Conservation (phyloP, 1,140 invertebrate species). For the Diachasmimorpha longicaudata region DNA sequence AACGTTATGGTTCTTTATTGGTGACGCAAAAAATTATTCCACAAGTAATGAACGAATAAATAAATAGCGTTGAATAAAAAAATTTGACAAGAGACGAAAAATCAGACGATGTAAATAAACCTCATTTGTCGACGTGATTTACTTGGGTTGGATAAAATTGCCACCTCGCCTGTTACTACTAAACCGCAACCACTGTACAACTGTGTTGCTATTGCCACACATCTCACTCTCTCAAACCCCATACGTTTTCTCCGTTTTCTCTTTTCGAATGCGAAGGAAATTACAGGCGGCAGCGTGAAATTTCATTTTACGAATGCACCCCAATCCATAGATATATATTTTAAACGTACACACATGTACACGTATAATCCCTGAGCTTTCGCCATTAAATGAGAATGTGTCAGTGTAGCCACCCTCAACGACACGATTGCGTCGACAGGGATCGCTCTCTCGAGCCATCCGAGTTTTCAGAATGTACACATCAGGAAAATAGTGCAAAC, state of each 20-base stretch:
- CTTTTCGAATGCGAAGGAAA: conserved; percentile 39
- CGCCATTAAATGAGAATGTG: neutral
- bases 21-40: too few species aligned
- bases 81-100: neutral
- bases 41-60: too few species aligned
- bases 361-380: neutral
- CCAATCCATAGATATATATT: conserved; percentile 8
- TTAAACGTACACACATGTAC: neutral
- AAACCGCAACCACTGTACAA: neutral
- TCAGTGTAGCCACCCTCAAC: neutral
- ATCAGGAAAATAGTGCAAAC: neutral
- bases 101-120: neutral
- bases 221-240: neutral
- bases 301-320: conserved; percentile 38
- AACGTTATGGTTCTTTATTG: too few species aligned
- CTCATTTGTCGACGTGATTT: neutral
- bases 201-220: neutral
- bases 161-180: neutral
- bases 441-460: neutral
- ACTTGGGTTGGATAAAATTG: neutral
- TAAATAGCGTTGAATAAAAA: too few species aligned
- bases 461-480: neutral
- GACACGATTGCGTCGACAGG: neutral
- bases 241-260: neutral
- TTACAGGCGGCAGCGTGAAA: conserved; percentile 47